phyloP scores from a whole-genome alignment of 2,888 invertebrate species.

The Neoitamus cyanurus region DNA sequence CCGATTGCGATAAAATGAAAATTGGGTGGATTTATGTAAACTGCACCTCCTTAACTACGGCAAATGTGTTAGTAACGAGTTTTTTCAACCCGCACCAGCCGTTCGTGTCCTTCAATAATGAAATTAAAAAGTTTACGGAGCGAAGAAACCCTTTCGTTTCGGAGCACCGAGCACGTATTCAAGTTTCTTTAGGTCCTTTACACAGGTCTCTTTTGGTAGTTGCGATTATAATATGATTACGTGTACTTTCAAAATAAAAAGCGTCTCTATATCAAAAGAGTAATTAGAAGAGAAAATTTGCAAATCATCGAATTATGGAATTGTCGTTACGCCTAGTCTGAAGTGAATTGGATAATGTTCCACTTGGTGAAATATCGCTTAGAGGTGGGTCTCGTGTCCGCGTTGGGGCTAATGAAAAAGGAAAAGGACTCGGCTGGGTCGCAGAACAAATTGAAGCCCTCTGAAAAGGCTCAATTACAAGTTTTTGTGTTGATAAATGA shows the following conservation, averaged over 20 bases:
- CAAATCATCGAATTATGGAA: slow-evolving; percentile 17
- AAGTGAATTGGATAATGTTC: not conserved
- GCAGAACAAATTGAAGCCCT: not conserved
- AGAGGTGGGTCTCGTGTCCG: not conserved
- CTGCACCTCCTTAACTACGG: not conserved
- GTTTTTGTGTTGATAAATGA: not conserved
- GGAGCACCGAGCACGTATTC: not conserved
- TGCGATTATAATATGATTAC: not conserved
- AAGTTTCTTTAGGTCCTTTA: not conserved
- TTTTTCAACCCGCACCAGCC: not conserved
- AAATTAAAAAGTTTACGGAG: not conserved
- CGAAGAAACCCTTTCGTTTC: not conserved
- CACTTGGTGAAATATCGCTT: not conserved
- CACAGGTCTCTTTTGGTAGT: not conserved
- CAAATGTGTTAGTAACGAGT: not conserved
- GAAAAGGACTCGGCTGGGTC: not conserved
- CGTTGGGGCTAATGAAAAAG: not conserved
- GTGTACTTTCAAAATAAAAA: not conserved
- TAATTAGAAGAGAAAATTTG: slow-evolving; percentile 1
- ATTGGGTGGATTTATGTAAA: not conserved
- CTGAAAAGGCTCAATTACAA: not conserved
- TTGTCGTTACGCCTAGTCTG: not conserved
- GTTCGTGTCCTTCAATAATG: not conserved
- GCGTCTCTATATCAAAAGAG: not conserved
- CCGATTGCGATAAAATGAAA: not conserved